Conservation (phyloP, 2,888 invertebrate species). For the Harpagoxenus sublaevis region DNA sequence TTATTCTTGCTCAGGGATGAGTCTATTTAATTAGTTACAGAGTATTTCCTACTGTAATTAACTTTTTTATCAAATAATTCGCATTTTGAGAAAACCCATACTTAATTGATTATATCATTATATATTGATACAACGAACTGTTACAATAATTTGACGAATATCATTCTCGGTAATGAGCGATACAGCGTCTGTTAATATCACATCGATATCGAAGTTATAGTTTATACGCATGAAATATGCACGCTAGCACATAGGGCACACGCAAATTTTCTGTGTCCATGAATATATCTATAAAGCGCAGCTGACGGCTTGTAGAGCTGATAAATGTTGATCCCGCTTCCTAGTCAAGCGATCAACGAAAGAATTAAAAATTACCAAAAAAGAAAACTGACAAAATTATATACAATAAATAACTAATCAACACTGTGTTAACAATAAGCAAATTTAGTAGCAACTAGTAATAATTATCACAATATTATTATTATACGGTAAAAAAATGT, state of each 20-base stretch:
- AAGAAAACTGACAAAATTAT: too few relatives aligned
- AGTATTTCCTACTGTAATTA: neutral
- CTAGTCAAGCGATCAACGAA: constrained; percentile 46
- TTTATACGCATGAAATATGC: constrained; percentile 1
- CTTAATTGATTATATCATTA: constrained; percentile 44
- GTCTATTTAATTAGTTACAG: neutral
- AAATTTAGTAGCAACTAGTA: neutral
- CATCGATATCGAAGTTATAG: neutral
- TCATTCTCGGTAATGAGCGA: neutral
- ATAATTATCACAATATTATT: neutral
- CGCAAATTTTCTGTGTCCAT: constrained; percentile 45
- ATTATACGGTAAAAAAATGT: neutral
- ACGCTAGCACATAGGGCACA: neutral
- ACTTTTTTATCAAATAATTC: neutral
- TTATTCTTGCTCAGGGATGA: neutral
- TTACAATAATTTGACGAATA: constrained; percentile 16
- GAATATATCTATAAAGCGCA: constrained; percentile 25
- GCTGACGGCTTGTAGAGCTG: constrained; percentile 64
- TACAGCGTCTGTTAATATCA: neutral
- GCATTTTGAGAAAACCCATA: neutral
- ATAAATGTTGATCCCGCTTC: constrained; percentile 38
- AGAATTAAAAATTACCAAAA: neutral
- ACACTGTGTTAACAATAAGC: neutral
- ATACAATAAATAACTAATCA: neutral
- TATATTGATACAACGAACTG: constrained; percentile 49